Evolutionary conservation across 1,140 invertebrate species (phyloP).

Genomic region (Mactra quadrangularis): DNA sequence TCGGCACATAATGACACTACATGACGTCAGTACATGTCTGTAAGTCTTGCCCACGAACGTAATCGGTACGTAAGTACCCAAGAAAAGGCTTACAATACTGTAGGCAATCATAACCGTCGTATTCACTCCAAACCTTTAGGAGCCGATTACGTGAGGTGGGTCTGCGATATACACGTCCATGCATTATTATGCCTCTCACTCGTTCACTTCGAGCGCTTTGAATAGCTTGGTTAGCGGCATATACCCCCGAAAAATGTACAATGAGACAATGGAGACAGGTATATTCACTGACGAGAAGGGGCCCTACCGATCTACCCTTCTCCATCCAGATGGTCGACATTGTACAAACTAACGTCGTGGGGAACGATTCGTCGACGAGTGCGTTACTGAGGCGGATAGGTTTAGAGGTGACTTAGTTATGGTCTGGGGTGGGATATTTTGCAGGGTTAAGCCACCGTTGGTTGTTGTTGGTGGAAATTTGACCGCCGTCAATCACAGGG

Average conservation of each 20-base stretch:
- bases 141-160: constrained; percentile 8
- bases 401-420: constrained; percentile 22
- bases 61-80: constrained; percentile 18
- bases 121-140: constrained; percentile 28
- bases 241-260: too few relatives aligned
- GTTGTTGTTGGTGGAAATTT: constrained; percentile 15
- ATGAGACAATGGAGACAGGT: too few relatives aligned
- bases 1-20: too few relatives aligned
- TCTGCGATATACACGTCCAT: constrained; percentile 4
- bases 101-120: constrained; percentile 7
- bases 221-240: constrained; percentile 18
- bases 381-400: constrained; percentile 1
- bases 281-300: too few relatives aligned
- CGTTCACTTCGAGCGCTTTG: not conserved
- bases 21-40: constrained; percentile 19
- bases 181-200: constrained; percentile 11
- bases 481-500: not conserved
- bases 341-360: constrained; percentile 9
- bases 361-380: constrained; percentile 30
- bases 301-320: too few relatives aligned
- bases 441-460: constrained; percentile 19
- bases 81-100: not conserved
- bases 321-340: constrained; percentile 23
- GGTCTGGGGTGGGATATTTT: constrained; percentile 7
- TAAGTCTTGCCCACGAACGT: constrained; percentile 20